Evolutionary conservation across 2,888 invertebrate species (phyloP), one percentile per base, ranked within the genome.

Genomic region (Ectobius pallidus): DNA sequence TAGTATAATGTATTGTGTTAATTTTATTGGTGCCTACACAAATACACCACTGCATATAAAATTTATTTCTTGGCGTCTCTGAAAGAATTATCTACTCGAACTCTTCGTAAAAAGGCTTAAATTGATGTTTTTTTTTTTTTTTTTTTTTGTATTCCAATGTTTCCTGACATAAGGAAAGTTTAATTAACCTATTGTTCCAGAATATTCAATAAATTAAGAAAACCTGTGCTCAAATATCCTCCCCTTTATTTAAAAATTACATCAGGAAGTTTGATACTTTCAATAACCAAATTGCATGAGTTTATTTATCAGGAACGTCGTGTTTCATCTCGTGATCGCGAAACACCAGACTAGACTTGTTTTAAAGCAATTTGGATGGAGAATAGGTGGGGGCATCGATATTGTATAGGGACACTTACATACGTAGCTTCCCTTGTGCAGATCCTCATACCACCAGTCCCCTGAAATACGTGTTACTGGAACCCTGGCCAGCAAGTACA

Each of bases 401-500:
- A 52, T 52, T 25, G 7, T n/a, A n/a, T 9, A 52, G 25, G 3
- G 22, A 20, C 52, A 4, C 25, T 52, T 25, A 1, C 11, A 52
- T 7, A 25, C 22, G 14, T 25, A 25, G 6, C 52, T n/a, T 11
- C 1, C n/a, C 20, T 18, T n/a, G 46, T 46, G 9, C 46, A 0
- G 14, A 25, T 16, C 52, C 25, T 25, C 52, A 46, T 4, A 3
- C 46, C 20, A 18, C 20, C 52, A 20, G 52, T 18, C 11, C 18
- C 18, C 6, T 63, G 63, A 63, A 63, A 63, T 63, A 63, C 42
- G 52, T 52, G 52, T 11, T 11, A 25, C n/a, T 20, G 52, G 25
- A 39, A 52, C 14, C 22, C 52, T 11, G 20, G 49, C 49, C 9
- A 49, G 18, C 49, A 32, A 62, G 34, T 22, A 62, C 22, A n/a